Conservation (phyloP, 2,888 invertebrate species). For the Fabriciana adippe region DNA sequence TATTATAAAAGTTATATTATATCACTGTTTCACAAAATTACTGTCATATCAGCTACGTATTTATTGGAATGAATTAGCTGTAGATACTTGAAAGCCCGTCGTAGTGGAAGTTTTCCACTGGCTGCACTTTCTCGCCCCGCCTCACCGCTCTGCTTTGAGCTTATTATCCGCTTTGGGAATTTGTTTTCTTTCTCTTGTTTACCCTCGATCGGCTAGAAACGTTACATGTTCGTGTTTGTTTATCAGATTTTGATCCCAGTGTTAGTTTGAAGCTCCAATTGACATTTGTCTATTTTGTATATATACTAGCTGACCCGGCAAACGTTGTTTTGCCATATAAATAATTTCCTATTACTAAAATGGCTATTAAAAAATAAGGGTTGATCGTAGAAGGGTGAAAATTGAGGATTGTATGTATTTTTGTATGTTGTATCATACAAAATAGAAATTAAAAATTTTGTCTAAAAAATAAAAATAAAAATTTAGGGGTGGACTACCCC, state of each 20-base stretch:
- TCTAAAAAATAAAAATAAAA: no score
- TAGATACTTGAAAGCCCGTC: constrained; percentile 30
- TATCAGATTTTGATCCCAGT: constrained; percentile 10
- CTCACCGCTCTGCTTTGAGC: constrained; percentile 41
- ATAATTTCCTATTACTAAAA: no score
- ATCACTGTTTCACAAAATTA: constrained; percentile 4
- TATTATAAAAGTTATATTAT: constrained; percentile 5
- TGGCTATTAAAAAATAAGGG: no score
- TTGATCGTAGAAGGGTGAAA: no score
- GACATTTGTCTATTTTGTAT: background rate
- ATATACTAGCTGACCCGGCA: no score
- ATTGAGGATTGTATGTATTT: no score
- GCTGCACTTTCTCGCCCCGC: constrained; percentile 42
- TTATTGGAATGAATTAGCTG: constrained; percentile 30
- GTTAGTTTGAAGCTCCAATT: background rate
- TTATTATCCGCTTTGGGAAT: constrained; percentile 42
- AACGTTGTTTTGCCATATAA: no score
- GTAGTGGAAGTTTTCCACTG: constrained; percentile 45
- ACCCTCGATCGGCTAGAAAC: constrained; percentile 19
- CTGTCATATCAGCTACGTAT: constrained; percentile 17
- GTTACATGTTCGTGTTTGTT: constrained; percentile 6
- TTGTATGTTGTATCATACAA: no score
- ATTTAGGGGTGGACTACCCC: no score
- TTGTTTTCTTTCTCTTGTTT: constrained; percentile 37
- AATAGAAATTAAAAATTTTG: no score